Conservation (phyloP, 2,113 vertebrate species). For the Recurvirostra avosetta region DNA sequence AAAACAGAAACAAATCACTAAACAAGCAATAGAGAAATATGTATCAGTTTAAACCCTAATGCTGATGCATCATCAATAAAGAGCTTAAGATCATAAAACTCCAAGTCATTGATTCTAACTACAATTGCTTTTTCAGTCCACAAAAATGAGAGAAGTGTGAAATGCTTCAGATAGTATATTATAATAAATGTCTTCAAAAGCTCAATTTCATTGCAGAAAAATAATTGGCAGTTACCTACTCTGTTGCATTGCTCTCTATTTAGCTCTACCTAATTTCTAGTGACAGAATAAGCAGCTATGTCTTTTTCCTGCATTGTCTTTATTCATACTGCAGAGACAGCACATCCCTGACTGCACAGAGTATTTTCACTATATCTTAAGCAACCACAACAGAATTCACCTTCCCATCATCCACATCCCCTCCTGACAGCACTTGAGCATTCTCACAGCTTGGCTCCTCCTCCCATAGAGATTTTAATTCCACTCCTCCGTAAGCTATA, state of each 20-base stretch:
- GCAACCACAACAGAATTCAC: not conserved
- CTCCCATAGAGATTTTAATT: not conserved
- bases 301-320: fast-evolving
- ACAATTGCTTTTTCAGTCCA: not conserved
- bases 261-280: not conserved
- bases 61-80: not conserved
- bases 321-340: not conserved
- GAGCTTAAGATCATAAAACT: not conserved
- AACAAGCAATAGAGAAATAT: not conserved
- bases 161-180: not conserved
- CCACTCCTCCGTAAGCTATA: not conserved
- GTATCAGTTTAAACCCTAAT: not conserved
- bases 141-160: not conserved
- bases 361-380: not conserved
- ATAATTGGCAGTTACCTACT: not conserved
- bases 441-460: not conserved
- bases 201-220: not conserved
- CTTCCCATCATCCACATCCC: not conserved
- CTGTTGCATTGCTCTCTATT: not conserved
- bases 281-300: not conserved
- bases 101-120: not conserved
- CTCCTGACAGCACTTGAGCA: not conserved
- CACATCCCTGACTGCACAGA: not conserved
- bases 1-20: not conserved
- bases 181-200: not conserved